phyloP scores from a whole-genome alignment of 2,888 invertebrate species.

The Lithophane semibrunnea region DNA sequence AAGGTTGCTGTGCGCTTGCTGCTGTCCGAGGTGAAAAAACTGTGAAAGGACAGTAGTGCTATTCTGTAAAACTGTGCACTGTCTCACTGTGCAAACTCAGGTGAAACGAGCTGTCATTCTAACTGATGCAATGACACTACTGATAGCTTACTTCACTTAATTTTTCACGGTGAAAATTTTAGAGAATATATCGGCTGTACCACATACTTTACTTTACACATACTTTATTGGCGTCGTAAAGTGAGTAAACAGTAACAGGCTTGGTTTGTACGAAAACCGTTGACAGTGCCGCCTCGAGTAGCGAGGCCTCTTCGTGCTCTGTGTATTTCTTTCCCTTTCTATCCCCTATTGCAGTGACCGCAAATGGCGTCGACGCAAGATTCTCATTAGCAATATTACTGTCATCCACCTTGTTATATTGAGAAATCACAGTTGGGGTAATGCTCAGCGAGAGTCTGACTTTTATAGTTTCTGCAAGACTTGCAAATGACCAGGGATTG shows the following conservation, averaged over 20 bases:
- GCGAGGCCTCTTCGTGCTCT: background rate
- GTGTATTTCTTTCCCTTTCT: conserved; percentile 20
- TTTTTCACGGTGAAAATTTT: too few relatives aligned
- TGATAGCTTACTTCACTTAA: too few relatives aligned
- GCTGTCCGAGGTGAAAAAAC: background rate
- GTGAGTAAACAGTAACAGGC: background rate
- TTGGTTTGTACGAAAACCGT: background rate
- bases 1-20: background rate
- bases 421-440: conserved; percentile 48
- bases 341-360: conserved; percentile 17
- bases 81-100: too few relatives aligned
- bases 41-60: too few relatives aligned
- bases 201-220: too few relatives aligned
- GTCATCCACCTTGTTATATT: conserved; percentile 53
- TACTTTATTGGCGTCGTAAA: background rate
- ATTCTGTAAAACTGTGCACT: too few relatives aligned
- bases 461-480: conserved; percentile 51
- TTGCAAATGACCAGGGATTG: conserved; percentile 27
- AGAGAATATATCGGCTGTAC: too few relatives aligned
- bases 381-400: conserved; percentile 47
- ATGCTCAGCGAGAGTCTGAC: conserved; percentile 41
- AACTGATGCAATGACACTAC: too few relatives aligned
- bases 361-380: conserved; percentile 50
- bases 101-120: too few relatives aligned
- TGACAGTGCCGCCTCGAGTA: background rate